These are phyloP conservation scores for Pachyramphus minor DNA, from an alignment of 2,113 vertebrate species.

Conservation along the genomic window DNA sequence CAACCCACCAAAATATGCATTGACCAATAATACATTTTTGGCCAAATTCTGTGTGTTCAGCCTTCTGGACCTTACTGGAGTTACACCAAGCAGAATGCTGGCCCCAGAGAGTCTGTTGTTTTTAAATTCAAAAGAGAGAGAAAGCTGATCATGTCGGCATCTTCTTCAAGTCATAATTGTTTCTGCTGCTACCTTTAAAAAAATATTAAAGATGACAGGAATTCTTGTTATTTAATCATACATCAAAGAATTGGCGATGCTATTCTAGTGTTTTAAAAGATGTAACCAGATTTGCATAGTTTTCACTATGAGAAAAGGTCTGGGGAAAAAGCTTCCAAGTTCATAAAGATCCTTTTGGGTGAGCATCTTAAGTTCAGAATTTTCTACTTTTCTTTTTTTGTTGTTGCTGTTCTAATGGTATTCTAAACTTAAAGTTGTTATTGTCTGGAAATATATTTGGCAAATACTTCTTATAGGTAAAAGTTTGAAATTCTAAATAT, in stretches of 20 bases:
- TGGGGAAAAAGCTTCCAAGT: neutral
- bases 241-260: neutral
- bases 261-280: neutral
- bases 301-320: neutral
- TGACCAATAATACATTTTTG: neutral
- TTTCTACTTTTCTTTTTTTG: neutral
- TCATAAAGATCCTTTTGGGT: neutral
- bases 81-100: neutral
- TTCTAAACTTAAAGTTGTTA: neutral
- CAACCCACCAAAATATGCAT: neutral
- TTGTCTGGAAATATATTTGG: neutral
- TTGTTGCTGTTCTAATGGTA: neutral
- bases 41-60: neutral
- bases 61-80: neutral
- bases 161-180: neutral
- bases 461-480: neutral
- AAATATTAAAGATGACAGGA: neutral
- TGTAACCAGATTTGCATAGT: neutral
- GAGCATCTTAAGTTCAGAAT: neutral
- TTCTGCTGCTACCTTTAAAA: neutral
- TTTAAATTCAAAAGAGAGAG: neutral
- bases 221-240: neutral
- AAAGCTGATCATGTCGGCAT: neutral
- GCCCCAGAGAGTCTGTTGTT: neutral
- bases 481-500: neutral